Evolutionary conservation across 1,140 invertebrate species (phyloP), one percentile per base, ranked within the genome.

Genomic region (Papilio polytes): DNA sequence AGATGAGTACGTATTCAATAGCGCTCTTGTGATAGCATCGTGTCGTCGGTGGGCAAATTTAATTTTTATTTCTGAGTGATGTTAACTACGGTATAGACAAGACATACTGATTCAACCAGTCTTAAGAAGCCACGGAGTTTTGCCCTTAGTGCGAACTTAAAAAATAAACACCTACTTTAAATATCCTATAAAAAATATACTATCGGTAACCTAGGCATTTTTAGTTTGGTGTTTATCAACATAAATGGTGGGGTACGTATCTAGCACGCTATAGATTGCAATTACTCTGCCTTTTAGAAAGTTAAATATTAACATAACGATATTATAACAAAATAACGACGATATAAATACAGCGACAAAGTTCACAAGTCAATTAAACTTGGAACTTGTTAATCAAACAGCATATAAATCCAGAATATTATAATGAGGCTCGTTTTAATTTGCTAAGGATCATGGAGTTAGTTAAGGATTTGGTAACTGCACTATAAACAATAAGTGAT

Each of bases 21-120:
- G 63, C 63, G 13, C 26, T 12, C 26, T 70, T 70, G 63, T 70
- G 20, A 26, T 12, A 13, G 26, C 9, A 70, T 15, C 63, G 26
- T 31, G 13, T 70, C 3, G 26, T 20, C 22, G 22, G 20, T 26
- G 26, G 22, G 26, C 26, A 70, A 70, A 70, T 15, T 70, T 26
- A 15, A 70, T 70, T 70, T 70, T 70, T 15, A 70, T 70, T 70
- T 70, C 31, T 36, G 63, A 70, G 63, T 70, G 26, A n/a, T n/a
- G n/a, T 18, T 70, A 36, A 70, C 4, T 15, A 15, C 63, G 26
- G 63, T 18, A 70, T 7, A 70, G 26, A 70, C 22, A 63, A 8
- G 20, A 63, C n/a, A n/a, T n/a, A n/a, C n/a, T n/a, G n/a, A n/a
- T n/a, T n/a, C n/a, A n/a, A n/a, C 31, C 2, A 0, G 2, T 26